Evolutionary conservation across 2,888 invertebrate genomes (phyloP), one percentile per base, ranked within the genome.

Genomic region (Lissocephala sabroskyi): DNA sequence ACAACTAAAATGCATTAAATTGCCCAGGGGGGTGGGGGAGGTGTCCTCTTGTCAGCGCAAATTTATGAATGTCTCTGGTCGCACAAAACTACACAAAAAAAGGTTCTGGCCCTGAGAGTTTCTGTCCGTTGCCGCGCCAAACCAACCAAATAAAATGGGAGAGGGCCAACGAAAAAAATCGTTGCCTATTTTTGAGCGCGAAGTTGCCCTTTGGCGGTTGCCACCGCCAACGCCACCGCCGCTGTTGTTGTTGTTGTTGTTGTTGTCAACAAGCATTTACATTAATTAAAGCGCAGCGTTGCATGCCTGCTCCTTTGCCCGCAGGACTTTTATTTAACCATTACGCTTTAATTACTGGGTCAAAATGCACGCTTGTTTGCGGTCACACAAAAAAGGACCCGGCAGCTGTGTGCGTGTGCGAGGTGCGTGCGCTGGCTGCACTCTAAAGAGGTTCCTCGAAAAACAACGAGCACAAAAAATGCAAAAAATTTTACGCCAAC

Each of bases 331-430:
- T 55, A 63, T 57, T 56, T 59, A 73, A 62, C 59, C 59, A 65
- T 67, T 73, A 65, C 59, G 52, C 67, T 65, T 67, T 67, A 67
- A 73, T 67, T 67, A 62, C 73, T 68, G 53, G 62, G 73, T 68
- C 62, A 64, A 67, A 66, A 67, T 62, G 62, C 67, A 67, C 56
- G 65, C 65, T 61, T 54, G 59, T 58, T 56, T 71, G 61, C 58
- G 49, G 66, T 55, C 19, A 36, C 35, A 46, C 48, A 57, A 49
- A 64, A 64, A 35, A 7, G 30, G 11, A 13, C 11, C 30, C 30
- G 30, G 18, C 13, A 14, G 4, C 30, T 43, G 41, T 13, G 9
- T 36, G 28, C 42, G 33, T 19, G 28, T 14, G 37, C 36, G 11
- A 17, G 13, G 26, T n/a, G 10, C 10, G 41, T 42, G 33, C n/a